Evolutionary conservation across 2,888 invertebrate species (phyloP).

Genomic region (Uropetala carovei): DNA sequence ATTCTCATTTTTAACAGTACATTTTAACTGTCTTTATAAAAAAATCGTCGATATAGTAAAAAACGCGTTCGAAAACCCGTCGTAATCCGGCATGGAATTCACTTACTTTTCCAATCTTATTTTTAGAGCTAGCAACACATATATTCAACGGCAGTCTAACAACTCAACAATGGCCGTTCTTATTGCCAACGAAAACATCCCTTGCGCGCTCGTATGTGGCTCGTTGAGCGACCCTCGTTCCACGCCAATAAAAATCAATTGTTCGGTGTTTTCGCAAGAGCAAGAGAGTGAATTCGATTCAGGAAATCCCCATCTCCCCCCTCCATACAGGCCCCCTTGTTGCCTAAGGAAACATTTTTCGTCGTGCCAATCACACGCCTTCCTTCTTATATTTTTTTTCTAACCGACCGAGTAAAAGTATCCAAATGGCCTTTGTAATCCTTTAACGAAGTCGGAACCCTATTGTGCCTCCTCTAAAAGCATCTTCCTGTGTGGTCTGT

Average conservation of each 20-base stretch:
- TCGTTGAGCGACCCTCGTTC: neutral
- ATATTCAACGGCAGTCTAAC: neutral
- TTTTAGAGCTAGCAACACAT: neutral
- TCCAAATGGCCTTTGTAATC: conserved; percentile 2
- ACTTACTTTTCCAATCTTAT: too few species aligned
- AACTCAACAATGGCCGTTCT: neutral
- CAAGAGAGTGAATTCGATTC: too few species aligned
- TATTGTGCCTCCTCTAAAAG: neutral
- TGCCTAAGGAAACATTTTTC: neutral
- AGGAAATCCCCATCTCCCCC: neutral
- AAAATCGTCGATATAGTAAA: too few species aligned
- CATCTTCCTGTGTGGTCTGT: neutral
- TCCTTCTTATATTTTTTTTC: neutral
- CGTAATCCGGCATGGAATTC: too few species aligned
- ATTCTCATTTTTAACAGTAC: too few species aligned
- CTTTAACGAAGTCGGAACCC: neutral
- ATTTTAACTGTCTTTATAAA: too few species aligned
- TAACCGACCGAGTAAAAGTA: conserved; percentile 1
- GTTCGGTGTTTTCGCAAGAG: neutral
- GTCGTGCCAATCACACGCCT: neutral
- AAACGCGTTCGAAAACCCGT: too few species aligned
- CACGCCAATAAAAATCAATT: conserved; percentile 23
- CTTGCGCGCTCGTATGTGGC: neutral
- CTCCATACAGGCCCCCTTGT: neutral
- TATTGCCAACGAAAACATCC: conserved; percentile 17